phyloP scores from a whole-genome alignment of 2,888 invertebrate genomes.

The Rapana venosa region DNA sequence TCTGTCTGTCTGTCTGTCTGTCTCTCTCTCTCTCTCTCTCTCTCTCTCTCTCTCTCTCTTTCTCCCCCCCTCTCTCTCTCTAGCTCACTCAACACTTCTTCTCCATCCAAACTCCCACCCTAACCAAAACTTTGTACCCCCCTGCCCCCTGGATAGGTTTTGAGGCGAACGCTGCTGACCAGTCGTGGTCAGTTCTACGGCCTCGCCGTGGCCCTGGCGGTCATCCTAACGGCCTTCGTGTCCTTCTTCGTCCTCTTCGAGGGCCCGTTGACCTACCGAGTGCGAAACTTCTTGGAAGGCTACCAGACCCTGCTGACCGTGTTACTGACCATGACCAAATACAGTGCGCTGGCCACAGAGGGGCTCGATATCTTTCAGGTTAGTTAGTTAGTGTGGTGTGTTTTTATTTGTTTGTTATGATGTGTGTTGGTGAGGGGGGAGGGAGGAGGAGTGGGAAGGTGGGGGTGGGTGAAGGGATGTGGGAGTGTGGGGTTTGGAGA shows the following conservation, averaged over 20 bases:
- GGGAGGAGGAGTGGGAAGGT: neutral
- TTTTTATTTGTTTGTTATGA: neutral
- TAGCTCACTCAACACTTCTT: too few species aligned
- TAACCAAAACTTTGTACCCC: neutral
- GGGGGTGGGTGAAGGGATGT: neutral
- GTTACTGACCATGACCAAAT: slow-evolving; percentile 47
- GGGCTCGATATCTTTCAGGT: slow-evolving; percentile 37
- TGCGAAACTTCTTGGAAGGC: slow-evolving; percentile 12
- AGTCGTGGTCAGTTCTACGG: slow-evolving; percentile 44
- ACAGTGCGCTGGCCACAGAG: neutral
- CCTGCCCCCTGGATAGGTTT: slow-evolving; percentile 28
- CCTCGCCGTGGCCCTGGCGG: slow-evolving; percentile 42
- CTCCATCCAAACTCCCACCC: too few species aligned
- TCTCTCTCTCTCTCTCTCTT: too few species aligned
- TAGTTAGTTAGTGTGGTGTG: neutral
- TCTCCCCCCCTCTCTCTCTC: too few species aligned
- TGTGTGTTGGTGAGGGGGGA: neutral
- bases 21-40: neutral
- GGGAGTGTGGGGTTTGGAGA: neutral
- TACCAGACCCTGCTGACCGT: slow-evolving; percentile 39
- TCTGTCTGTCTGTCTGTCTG: neutral
- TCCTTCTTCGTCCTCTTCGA: slow-evolving; percentile 49
- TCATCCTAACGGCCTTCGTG: slow-evolving; percentile 50
- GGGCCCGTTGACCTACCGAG: slow-evolving; percentile 33
- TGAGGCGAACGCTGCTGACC: slow-evolving; percentile 50